These are phyloP conservation scores for Laticauda laticaudata DNA, from an alignment of 2,113 vertebrate genomes.

Conservation along the genomic window DNA sequence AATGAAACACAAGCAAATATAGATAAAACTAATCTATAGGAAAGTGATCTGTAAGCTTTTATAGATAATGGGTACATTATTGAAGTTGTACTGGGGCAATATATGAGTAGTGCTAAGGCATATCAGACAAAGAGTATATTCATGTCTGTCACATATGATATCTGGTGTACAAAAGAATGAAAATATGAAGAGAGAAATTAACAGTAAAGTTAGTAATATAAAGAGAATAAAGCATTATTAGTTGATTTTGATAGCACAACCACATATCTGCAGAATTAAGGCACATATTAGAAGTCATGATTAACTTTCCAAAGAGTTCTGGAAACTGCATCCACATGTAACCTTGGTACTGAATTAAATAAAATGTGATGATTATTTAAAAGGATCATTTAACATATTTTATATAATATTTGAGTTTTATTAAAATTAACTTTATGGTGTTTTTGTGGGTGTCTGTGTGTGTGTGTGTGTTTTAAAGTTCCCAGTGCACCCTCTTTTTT, in stretches of 20 bases:
- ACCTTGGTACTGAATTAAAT: background rate
- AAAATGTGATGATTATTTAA: background rate
- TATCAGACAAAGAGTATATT: background rate
- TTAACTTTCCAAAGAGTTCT: background rate
- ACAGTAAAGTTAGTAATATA: background rate
- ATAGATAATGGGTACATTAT: background rate
- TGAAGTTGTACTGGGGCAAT: background rate
- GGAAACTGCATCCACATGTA: background rate
- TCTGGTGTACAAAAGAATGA: background rate
- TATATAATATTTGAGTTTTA: background rate
- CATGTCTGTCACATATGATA: background rate
- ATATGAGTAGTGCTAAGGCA: background rate
- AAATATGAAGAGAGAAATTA: background rate
- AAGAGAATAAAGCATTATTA: background rate
- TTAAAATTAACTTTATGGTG: slow-evolving; percentile 10
- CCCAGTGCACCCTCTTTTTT: slow-evolving; percentile 84
- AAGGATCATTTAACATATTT: background rate
- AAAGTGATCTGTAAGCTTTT: background rate
- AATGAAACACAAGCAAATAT: background rate
- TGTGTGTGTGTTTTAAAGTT: slow-evolving; percentile 71
- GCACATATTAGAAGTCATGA: background rate
- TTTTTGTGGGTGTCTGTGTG: background rate
- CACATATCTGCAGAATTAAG: background rate
- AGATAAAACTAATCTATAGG: background rate
- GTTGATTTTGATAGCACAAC: background rate